A percentile compares a stretch with the other conserved stretches of the same genome.
Evolutionary conservation across 1,140 invertebrate species (phyloP).

Genomic region (Drosophila littoralis): DNA sequence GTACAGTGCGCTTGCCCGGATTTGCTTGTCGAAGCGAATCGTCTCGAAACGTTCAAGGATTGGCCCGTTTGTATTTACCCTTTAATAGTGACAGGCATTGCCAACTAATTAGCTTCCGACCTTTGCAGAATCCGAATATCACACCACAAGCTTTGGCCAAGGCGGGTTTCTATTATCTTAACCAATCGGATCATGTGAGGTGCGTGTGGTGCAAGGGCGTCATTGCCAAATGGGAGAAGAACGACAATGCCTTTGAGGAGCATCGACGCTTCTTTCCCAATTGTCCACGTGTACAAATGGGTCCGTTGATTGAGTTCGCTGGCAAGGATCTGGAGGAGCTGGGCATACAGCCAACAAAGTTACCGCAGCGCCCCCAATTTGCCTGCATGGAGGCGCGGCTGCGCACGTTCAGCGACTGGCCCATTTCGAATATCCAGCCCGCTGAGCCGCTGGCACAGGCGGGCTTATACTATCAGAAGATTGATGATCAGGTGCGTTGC

Average conservation of each 20-base stretch:
- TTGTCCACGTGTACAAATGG: constrained; percentile 86
- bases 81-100: not conserved
- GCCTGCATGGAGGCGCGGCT: constrained; percentile 88
- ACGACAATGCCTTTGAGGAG: constrained; percentile 90
- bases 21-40: constrained; percentile 70
- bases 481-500: constrained; percentile 90
- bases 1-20: constrained; percentile 53
- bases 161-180: constrained; percentile 88
- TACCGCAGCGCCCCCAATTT: constrained; percentile 87
- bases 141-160: constrained; percentile 89
- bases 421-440: constrained; percentile 87
- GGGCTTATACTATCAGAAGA: constrained; percentile 91
- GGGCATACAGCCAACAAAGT: constrained; percentile 87
- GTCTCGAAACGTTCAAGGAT: constrained; percentile 86
- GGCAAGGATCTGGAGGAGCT: constrained; percentile 86
- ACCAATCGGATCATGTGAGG: constrained; percentile 88
- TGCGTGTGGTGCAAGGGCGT: constrained; percentile 92
- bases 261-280: constrained; percentile 90
- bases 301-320: constrained; percentile 73
- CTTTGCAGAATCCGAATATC: constrained; percentile 84
- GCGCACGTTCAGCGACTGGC: constrained; percentile 88
- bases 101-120: not conserved
- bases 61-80: constrained; percentile 86
- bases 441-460: constrained; percentile 89
- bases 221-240: constrained; percentile 89